These are phyloP conservation scores for Silurus aristotelis DNA, from an alignment of 2,797 vertebrate species.

Conservation along the genomic window DNA sequence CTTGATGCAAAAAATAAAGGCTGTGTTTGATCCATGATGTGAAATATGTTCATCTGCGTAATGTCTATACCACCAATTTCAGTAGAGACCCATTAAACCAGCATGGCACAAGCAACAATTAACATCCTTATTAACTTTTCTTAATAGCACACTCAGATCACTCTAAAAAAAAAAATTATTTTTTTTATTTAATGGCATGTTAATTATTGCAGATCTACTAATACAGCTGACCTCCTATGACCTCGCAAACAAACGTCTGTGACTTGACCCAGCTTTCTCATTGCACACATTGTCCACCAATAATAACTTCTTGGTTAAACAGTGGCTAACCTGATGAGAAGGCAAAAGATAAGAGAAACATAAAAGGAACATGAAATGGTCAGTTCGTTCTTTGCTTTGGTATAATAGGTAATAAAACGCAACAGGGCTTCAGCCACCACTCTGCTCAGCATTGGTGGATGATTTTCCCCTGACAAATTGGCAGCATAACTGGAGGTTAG, in stretches of 20 bases:
- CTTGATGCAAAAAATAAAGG: background rate
- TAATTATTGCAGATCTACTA: conserved; percentile 16
- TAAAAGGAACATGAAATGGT: conserved; percentile 65
- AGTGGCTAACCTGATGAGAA: conserved; percentile 27
- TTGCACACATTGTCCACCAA: background rate
- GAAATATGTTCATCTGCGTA: conserved; percentile 1
- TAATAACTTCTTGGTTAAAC: conserved; percentile 31
- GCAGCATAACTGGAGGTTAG: conserved; percentile 68
- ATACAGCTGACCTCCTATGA: conserved; percentile 10
- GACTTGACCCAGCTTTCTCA: conserved; percentile 7
- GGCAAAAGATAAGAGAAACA: conserved; percentile 32
- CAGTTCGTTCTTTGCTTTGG: conserved; percentile 65
- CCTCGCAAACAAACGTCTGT: conserved; percentile 11
- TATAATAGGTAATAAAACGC: conserved; percentile 76
- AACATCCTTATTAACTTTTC: conserved; percentile 6
- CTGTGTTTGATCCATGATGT: background rate
- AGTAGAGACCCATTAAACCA: background rate
- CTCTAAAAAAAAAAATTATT: conserved; percentile 6
- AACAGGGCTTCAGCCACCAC: conserved; percentile 68
- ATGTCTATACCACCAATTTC: background rate
- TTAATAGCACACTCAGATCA: conserved; percentile 11
- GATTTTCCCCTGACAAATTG: conserved; percentile 65
- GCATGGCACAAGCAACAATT: conserved; percentile 1
- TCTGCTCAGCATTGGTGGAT: conserved; percentile 65
- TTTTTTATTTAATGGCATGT: conserved; percentile 4